phyloP scores from a whole-genome alignment of 2,113 vertebrate genomes.

The Buteo buteo region DNA sequence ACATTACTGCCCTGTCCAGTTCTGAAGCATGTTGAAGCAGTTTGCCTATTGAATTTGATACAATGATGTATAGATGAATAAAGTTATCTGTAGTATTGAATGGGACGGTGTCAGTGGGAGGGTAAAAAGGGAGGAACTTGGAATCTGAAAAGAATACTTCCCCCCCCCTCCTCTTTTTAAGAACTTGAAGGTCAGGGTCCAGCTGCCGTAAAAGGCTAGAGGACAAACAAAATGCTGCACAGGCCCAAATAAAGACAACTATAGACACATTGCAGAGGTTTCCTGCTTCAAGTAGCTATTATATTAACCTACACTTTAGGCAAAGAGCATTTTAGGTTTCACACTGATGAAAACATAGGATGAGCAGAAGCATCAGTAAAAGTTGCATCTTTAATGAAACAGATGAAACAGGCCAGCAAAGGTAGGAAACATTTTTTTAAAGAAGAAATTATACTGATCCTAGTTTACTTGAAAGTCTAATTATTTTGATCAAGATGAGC shows the following conservation, averaged over 20 bases:
- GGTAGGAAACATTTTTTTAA: slow-evolving; percentile 73
- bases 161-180: slow-evolving; percentile 69
- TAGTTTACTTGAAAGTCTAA: slow-evolving; percentile 59
- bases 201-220: slow-evolving; percentile 92
- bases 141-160: slow-evolving; percentile 88
- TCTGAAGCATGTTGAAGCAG: slow-evolving; percentile 85
- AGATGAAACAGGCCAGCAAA: slow-evolving; percentile 79
- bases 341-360: slow-evolving; percentile 74
- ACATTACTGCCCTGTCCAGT: slow-evolving; percentile 86
- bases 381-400: slow-evolving; percentile 75
- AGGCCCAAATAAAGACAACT: slow-evolving; percentile 88
- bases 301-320: slow-evolving; percentile 75
- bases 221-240: slow-evolving; percentile 89
- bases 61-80: slow-evolving; percentile 99
- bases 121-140: slow-evolving; percentile 86
- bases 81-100: slow-evolving; percentile 97
- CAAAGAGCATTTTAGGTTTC: slow-evolving; percentile 71
- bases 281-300: slow-evolving; percentile 71
- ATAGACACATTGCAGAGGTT: slow-evolving; percentile 71
- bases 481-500: slow-evolving; percentile 53
- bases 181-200: slow-evolving; percentile 93
- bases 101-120: slow-evolving; percentile 96
- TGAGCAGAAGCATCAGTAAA: slow-evolving; percentile 74
- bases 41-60: slow-evolving; percentile 96
- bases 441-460: slow-evolving; percentile 58